A percentile compares a stretch with the other conserved stretches of the same genome.
Evolutionary conservation across 2,888 invertebrate species (phyloP).

Genomic region (Hyposoter dolosus): DNA sequence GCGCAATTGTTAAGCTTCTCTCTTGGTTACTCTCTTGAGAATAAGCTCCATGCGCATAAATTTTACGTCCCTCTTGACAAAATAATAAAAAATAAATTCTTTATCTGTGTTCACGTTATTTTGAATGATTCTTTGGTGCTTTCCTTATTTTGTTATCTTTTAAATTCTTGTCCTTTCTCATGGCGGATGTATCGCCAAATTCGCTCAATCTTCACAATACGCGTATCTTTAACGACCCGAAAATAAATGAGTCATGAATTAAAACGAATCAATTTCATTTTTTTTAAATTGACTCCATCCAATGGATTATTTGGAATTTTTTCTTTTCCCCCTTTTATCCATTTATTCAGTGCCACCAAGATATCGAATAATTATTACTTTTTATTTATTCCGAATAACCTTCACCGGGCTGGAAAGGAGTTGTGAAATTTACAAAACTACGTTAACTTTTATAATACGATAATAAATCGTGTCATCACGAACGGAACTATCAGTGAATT

Average conservation of each 20-base stretch:
- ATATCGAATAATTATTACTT: background rate
- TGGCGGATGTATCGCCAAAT: background rate
- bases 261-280: background rate
- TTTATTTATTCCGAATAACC: background rate
- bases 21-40: slow-evolving; percentile 58
- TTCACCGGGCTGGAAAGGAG: background rate
- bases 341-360: background rate
- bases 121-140: background rate
- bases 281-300: background rate
- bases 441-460: background rate
- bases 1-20: slow-evolving; percentile 74
- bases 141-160: background rate
- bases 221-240: background rate
- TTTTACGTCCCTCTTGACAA: slow-evolving; percentile 39
- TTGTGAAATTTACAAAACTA: background rate
- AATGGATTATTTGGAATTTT: background rate
- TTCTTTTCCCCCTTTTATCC: background rate
- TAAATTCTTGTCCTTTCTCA: slow-evolving; percentile 1
- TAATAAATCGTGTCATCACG: background rate
- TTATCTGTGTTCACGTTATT: background rate
- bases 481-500: background rate
- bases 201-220: background rate
- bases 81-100: slow-evolving; percentile 2
- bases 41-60: slow-evolving; percentile 63
- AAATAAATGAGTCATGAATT: background rate